Conservation (phyloP, 2,113 vertebrate genomes). For the Cyphomyrus discorhynchus region DNA sequence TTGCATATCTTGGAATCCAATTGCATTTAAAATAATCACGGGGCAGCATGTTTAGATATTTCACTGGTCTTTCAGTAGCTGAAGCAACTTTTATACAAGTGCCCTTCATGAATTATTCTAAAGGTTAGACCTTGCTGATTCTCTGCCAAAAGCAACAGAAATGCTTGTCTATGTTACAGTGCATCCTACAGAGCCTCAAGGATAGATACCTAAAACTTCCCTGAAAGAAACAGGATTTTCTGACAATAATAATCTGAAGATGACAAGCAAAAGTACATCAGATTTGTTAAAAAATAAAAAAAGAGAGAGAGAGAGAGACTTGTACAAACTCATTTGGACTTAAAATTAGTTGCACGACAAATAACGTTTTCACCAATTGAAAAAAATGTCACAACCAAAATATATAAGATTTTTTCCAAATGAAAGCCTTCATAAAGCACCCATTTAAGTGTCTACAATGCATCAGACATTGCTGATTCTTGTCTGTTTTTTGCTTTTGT, state of each 20-base stretch:
- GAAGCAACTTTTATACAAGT: slow-evolving; percentile 40
- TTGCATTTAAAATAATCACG: not conserved
- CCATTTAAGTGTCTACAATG: not conserved
- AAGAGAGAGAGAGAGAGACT: not conserved
- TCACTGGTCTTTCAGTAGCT: slow-evolving; percentile 16
- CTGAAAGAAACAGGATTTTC: not conserved
- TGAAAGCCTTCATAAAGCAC: not conserved
- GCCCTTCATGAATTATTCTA: not conserved
- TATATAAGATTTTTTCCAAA: not conserved
- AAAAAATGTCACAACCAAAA: not conserved
- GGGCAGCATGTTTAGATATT: not conserved
- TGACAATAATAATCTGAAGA: not conserved
- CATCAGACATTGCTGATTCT: not conserved
- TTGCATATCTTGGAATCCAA: not conserved
- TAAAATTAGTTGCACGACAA: not conserved
- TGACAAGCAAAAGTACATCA: not conserved
- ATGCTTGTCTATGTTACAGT: not conserved
- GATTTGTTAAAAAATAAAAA: not conserved
- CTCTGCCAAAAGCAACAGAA: not conserved
- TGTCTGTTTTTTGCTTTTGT: not conserved
- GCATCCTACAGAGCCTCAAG: not conserved
- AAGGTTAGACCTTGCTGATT: not conserved
- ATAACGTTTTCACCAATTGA: not conserved
- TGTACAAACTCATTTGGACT: not conserved
- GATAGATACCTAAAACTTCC: not conserved